Conservation (phyloP, 2,797 vertebrate genomes). For the Eulemur albifrons region DNA sequence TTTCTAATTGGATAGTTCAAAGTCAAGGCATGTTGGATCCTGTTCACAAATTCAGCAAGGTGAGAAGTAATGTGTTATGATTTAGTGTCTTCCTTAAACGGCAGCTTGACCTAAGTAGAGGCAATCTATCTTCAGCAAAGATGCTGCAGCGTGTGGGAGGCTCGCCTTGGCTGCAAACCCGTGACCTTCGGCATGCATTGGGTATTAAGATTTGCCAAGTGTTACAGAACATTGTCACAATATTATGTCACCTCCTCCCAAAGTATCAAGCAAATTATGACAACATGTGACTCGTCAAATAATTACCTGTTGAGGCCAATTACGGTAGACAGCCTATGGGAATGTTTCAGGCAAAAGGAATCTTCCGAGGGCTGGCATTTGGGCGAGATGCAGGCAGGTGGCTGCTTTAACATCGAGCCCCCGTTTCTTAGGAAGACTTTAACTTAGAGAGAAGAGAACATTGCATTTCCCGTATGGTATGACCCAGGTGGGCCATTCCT, state of each 20-base stretch:
- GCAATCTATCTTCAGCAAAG: constrained; percentile 49
- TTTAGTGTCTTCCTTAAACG: constrained; percentile 53
- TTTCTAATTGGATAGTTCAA: constrained; percentile 68
- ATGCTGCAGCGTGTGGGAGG: background rate
- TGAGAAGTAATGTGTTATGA: constrained; percentile 65
- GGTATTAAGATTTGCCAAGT: constrained; percentile 46
- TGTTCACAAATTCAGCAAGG: constrained; percentile 66
- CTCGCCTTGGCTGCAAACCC: constrained; percentile 24
- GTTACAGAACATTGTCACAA: constrained; percentile 57
- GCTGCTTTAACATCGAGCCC: rapidly evolving
- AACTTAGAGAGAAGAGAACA: background rate
- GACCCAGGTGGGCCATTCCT: rapidly evolving
- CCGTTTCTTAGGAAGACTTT: background rate
- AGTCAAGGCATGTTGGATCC: constrained; percentile 31
- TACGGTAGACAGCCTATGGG: background rate
- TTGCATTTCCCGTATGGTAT: rapidly evolving
- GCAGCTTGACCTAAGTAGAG: background rate
- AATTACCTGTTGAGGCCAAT: background rate
- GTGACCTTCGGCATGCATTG: constrained; percentile 68
- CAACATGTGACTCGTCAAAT: background rate
- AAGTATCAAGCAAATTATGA: background rate
- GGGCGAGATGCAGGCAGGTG: rapidly evolving
- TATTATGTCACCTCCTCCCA: background rate
- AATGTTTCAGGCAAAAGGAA: rapidly evolving
- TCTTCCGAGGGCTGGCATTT: rapidly evolving